phyloP scores from a whole-genome alignment of 2,113 vertebrate genomes.

The Dromaius novaehollandiae region DNA sequence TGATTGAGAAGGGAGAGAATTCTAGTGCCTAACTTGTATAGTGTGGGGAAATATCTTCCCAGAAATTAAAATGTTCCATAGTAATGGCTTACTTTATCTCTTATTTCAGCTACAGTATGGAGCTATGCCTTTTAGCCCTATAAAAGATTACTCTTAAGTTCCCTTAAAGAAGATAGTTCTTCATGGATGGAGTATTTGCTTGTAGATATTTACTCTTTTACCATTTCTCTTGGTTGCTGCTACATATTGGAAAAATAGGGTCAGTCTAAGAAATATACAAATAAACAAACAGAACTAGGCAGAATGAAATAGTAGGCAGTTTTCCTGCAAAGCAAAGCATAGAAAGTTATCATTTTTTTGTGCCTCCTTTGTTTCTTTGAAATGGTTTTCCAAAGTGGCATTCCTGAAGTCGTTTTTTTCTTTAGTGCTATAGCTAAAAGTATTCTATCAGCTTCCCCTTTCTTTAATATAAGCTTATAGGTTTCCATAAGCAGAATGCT shows the following conservation, averaged over 20 bases:
- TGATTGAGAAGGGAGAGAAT: neutral
- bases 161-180: neutral
- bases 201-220: neutral
- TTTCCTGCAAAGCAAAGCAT: slow-evolving; percentile 11
- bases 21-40: neutral
- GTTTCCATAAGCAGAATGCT: slow-evolving; percentile 33
- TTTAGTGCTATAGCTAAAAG: slow-evolving; percentile 16
- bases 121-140: neutral
- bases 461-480: slow-evolving; percentile 27
- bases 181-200: neutral
- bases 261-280: slow-evolving; percentile 11
- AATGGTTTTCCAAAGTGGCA: slow-evolving; percentile 46
- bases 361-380: slow-evolving; percentile 20
- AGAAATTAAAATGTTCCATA: neutral
- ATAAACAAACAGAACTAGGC: neutral
- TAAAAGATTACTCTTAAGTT: neutral
- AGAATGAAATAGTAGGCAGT: slow-evolving; percentile 41
- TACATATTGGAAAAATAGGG: slow-evolving; percentile 6
- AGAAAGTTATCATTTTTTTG: slow-evolving; percentile 38
- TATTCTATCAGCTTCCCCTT: slow-evolving; percentile 25
- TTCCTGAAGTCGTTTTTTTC: slow-evolving; percentile 27
- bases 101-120: neutral
- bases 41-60: neutral
- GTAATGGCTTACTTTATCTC: neutral
- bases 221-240: neutral